These are phyloP conservation scores for Empidonax alnorum DNA, from an alignment of 2,113 vertebrate genomes.

Conservation along the genomic window DNA sequence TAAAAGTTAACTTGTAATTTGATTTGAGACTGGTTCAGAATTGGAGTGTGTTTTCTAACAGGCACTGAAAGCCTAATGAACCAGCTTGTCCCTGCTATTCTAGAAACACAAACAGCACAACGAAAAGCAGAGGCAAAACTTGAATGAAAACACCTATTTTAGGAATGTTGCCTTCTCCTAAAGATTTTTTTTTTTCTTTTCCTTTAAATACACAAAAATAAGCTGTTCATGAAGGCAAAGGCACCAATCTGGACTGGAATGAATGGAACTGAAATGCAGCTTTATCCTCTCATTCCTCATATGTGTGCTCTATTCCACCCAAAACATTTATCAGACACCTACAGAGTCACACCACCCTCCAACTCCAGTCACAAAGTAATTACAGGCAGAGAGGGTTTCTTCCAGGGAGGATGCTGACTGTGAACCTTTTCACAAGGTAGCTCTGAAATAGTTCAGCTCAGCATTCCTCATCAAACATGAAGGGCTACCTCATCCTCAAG, in stretches of 20 bases:
- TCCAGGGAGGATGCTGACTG: not conserved
- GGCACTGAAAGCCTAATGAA: not conserved
- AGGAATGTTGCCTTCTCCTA: not conserved
- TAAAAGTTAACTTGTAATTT: not conserved
- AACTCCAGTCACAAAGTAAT: not conserved
- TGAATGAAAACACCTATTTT: not conserved
- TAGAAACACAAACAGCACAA: not conserved
- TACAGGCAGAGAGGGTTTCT: not conserved
- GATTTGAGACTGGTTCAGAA: not conserved
- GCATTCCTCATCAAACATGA: not conserved
- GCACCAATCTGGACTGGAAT: not conserved
- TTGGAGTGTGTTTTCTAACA: not conserved
- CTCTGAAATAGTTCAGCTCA: not conserved
- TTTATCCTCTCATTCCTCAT: not conserved
- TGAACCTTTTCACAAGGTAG: not conserved
- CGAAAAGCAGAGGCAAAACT: not conserved
- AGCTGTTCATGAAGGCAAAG: not conserved
- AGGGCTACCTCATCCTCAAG: not conserved
- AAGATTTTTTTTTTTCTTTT: not conserved
- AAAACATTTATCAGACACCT: conserved; percentile 27
- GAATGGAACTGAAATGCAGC: not conserved
- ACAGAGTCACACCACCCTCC: not conserved
- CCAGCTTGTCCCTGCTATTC: not conserved
- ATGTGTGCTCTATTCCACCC: not conserved
- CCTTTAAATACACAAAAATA: not conserved